Conservation (phyloP, 2,113 vertebrate genomes). For the Oenanthe oenanthe region DNA sequence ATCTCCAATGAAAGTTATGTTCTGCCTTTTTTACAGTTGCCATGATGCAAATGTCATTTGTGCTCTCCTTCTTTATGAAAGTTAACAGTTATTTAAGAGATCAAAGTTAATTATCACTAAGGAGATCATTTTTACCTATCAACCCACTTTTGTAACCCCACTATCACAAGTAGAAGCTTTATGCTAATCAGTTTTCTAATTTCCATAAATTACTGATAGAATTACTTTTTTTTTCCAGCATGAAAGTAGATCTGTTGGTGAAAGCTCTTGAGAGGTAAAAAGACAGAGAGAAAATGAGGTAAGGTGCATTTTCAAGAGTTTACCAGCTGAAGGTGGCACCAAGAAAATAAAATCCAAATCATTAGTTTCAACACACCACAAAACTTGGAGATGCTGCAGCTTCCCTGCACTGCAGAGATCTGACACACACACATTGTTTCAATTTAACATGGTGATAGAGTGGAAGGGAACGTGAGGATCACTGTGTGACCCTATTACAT, state of each 20-base stretch:
- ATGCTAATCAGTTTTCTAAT: constrained; percentile 74
- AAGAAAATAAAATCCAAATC: constrained; percentile 35
- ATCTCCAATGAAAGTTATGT: constrained; percentile 57
- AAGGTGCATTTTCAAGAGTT: constrained; percentile 32
- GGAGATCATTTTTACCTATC: constrained; percentile 76
- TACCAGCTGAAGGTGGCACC: constrained; percentile 18
- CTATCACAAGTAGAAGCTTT: constrained; percentile 73
- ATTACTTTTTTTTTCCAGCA: constrained; percentile 34
- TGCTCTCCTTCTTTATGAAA: constrained; percentile 64
- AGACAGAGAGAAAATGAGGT: constrained; percentile 40
- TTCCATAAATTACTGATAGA: constrained; percentile 74
- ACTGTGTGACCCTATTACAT: constrained; percentile 63
- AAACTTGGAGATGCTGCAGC: constrained; percentile 8
- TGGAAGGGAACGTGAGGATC: constrained; percentile 57
- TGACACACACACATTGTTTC: constrained; percentile 45
- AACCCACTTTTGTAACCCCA: constrained; percentile 72
- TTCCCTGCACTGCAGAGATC: constrained; percentile 39
- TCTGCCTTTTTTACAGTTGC: constrained; percentile 68
- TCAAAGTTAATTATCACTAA: constrained; percentile 77
- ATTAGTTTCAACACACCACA: constrained; percentile 18
- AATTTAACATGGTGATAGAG: constrained; percentile 59
- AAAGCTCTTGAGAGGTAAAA: constrained; percentile 61
- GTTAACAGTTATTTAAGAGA: constrained; percentile 75
- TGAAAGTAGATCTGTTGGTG: constrained; percentile 67
- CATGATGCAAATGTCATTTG: constrained; percentile 64